Base-by-base conservation (phyloP, 1,140 invertebrate genomes). In the Stegodyphus dumicola region DNA sequence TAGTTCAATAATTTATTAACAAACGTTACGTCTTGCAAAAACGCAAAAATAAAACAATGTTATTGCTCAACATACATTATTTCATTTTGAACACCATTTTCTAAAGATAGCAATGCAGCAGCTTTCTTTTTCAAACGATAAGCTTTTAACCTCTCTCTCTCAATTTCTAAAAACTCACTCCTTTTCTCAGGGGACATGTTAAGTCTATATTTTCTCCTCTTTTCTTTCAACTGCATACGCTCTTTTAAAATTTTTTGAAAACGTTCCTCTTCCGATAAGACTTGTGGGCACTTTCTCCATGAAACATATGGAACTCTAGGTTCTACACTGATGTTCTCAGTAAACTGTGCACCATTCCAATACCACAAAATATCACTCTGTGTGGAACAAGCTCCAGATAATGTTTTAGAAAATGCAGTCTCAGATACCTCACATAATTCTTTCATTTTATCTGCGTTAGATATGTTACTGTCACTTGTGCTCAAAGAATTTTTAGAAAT, bases 301-400 rank as follows among this genome's bases (percentile, higher is more conserved):
- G 17, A 13, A 48, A n/a, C 54, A 15, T 53, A 11, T 18, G 18
- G 13, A 33, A 18, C 33, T 15, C 17, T n/a, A 9, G 6, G 9
- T 15, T 15, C 9, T n/a, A 33, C 49, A 67, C 17, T 53, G 17
- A 33, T 2, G 65, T 52, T 54, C 48, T 17, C 53, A 33, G 33
- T 33, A 33, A 33, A 33, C 52, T 69, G 67, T n/a, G 64, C 54
- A 52, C 73, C 78, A 49, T 81, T 81, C 78, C 78, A 81, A 11
- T 71, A 81, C 78, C 78, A 81, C 7, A 81, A 49, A 48, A 81
- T 81, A n/a, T 81, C 33, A 15, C 78, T 81, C 18, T 81, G 78
- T 15, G 67, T 81, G 0, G 78, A 71, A 73, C 67, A 71, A 6
- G 52, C 49, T 13, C n/a, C 69, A n/a, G 65, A 10, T 5, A 15